Percentiles rank a stretch among this genome's conserved stretches.
Evolutionary conservation across 2,113 vertebrate species (phyloP).

Genomic region (Epinephelus cyanopodus): DNA sequence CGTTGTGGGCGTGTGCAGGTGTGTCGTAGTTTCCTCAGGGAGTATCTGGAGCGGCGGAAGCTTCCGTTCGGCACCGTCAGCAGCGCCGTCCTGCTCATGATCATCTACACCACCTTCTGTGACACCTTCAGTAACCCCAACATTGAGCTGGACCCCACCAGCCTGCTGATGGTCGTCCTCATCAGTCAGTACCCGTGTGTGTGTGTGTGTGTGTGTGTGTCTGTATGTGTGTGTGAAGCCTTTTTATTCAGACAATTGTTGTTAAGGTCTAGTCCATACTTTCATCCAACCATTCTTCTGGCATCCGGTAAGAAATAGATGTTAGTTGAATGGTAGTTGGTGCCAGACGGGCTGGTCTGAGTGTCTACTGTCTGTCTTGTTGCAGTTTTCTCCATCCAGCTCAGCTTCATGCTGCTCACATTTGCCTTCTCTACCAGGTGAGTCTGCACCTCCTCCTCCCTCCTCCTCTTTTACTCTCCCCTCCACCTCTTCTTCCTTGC

Average conservation of each 20-base stretch:
- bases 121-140: constrained; percentile 95
- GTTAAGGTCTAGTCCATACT: too few species aligned
- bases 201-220: too few species aligned
- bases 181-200: constrained; percentile 89
- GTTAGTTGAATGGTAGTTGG: too few species aligned
- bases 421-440: constrained; percentile 95
- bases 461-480: too few species aligned
- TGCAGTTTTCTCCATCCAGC: constrained; percentile 94
- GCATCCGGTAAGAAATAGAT: too few species aligned
- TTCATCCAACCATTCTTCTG: too few species aligned
- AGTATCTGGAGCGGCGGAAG: constrained; percentile 92
- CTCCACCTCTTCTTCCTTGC: too few species aligned
- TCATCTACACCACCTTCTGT: constrained; percentile 99
- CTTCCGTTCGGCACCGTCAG: constrained; percentile 93
- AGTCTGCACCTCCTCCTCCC: constrained; percentile 26
- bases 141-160: constrained; percentile 93
- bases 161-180: constrained; percentile 91
- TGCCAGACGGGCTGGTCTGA: too few species aligned
- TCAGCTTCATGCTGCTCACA: constrained; percentile 97
- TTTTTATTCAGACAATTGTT: too few species aligned
- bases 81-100: constrained; percentile 96
- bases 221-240: too few species aligned
- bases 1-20: constrained; percentile 79
- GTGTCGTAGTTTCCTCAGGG: constrained; percentile 91
- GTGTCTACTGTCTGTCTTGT: background rate